phyloP scores from a whole-genome alignment of 2,888 invertebrate genomes.

The Petrolisthes manimaculis region DNA sequence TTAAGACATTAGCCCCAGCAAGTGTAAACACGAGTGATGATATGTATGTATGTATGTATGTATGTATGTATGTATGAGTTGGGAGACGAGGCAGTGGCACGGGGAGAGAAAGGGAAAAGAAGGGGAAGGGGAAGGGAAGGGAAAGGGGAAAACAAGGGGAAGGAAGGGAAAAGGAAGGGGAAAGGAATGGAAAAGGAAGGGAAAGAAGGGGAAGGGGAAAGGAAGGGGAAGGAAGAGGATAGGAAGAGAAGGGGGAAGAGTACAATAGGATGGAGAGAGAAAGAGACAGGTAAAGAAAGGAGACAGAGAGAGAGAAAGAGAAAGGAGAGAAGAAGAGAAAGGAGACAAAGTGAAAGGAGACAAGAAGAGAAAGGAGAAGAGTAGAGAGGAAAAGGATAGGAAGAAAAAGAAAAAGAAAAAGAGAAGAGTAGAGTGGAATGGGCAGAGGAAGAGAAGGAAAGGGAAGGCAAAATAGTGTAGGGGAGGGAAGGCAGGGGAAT shows the following conservation, averaged over 20 bases:
- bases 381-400: background rate
- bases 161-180: background rate
- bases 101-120: background rate
- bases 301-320: background rate
- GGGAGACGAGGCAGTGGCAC: background rate
- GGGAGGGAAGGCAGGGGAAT: background rate
- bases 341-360: background rate
- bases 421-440: background rate
- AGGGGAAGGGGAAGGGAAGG: background rate
- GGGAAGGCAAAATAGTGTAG: background rate
- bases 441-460: background rate
- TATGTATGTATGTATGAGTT: too few relatives aligned
- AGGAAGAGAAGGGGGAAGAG: slow-evolving; percentile 9
- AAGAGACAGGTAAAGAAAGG: background rate
- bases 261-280: background rate
- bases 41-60: too few relatives aligned
- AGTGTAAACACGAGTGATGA: too few relatives aligned
- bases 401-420: background rate
- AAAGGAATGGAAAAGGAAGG: background rate
- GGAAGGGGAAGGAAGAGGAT: too few relatives aligned
- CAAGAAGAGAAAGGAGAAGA: background rate
- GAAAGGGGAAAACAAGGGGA: background rate
- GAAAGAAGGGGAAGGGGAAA: background rate
- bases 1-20: too few relatives aligned
- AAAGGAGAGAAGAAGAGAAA: background rate